Conservation (phyloP, 2,113 vertebrate species). For the Arenaria interpres region DNA sequence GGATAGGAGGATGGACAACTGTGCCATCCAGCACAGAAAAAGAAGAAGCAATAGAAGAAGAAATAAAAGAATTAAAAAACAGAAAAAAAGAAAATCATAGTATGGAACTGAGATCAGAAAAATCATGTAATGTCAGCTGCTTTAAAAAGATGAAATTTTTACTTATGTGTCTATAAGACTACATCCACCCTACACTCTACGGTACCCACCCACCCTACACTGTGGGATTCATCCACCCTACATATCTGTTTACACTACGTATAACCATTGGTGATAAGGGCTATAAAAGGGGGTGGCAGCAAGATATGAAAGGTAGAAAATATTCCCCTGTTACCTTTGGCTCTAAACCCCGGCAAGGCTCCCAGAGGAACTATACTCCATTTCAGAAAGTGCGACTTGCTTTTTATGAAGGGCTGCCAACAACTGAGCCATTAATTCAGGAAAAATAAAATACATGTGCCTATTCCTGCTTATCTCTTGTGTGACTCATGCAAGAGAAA, state of each 20-base stretch:
- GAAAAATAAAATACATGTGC: too few relatives aligned
- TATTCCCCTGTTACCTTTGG: neutral
- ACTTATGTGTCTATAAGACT: too few relatives aligned
- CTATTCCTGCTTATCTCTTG: too few relatives aligned
- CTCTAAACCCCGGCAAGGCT: neutral
- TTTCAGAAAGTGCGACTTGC: too few relatives aligned
- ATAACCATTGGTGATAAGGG: too few relatives aligned
- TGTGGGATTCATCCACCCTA: neutral
- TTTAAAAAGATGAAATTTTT: neutral
- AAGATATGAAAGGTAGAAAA: neutral
- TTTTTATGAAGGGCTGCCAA: too few relatives aligned
- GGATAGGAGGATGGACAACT: neutral
- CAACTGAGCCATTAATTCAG: too few relatives aligned
- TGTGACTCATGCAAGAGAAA: too few relatives aligned
- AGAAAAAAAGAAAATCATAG: neutral
- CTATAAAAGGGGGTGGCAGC: neutral
- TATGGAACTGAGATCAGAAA: neutral
- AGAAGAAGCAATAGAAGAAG: neutral
- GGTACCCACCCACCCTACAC: too few relatives aligned
- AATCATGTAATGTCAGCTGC: neutral
- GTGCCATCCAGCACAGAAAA: too few relatives aligned
- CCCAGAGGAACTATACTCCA: too few relatives aligned
- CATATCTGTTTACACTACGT: rapidly evolving
- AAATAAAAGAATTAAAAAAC: neutral
- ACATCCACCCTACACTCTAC: neutral